Base-by-base conservation (phyloP, 2,113 vertebrate species). In the Guaruba guarouba region DNA sequence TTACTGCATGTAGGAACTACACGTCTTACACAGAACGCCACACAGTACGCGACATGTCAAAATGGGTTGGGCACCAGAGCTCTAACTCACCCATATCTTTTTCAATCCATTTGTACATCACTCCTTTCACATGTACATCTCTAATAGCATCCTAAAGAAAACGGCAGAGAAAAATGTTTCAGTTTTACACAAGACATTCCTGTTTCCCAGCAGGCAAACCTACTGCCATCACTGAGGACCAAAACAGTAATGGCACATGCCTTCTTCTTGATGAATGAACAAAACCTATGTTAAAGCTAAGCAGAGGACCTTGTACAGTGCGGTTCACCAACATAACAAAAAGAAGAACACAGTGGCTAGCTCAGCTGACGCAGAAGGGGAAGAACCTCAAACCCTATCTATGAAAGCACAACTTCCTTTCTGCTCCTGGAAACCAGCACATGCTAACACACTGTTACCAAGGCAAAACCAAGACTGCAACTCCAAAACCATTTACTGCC, bases 81-180 rank as follows among this genome's bases (percentile, higher is more conserved):
- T 71, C 51, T n/a, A 92, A 97, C 98, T 98, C 97, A 98, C 98
- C 98, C 97, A 98, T 78, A 85, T 98, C 98, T 71, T 91, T 97
- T 94, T 98, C 98, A 69, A 98, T 98, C 98, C 98, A 98, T 89
- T 98, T 97, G 97, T 98, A 98, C 98, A 98, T 98, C 95, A 98
- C 96, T 92, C 98, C 98, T 96, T 98, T 98, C 88, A 98, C 97
- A 7, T 98, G 98, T 49, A 98, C 98, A 17, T 98, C 98, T 95
- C 97, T 98, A 84, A 98, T 98, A 64, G 98, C 98, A 63, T 98
- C 98, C 98, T 98, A 96, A 79, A 95, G 52, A 82, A 69, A 88
- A 31, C 8, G 43, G 51, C 9, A 95, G 57, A 48, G 24, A 22
- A 55, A 84, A 64, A 59, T 12, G 22, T n/a, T 70, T 96, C 64